These are phyloP conservation scores for Antheraea mylitta DNA, from an alignment of 1,140 invertebrate genomes.

Conservation along the genomic window DNA sequence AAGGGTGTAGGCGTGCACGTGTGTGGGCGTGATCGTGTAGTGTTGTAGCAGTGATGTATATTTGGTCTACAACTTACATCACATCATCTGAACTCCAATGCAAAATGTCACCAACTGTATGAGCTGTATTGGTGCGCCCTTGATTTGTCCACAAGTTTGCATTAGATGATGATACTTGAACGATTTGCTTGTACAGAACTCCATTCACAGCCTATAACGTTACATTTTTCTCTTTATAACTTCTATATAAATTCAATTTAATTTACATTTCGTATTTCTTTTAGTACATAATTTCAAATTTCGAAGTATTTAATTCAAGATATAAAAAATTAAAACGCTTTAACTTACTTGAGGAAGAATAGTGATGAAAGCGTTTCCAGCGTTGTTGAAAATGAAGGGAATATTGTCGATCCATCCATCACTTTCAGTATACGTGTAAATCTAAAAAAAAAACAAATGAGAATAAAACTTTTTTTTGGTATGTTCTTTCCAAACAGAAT, in stretches of 20 bases:
- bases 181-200: slow-evolving; percentile 66
- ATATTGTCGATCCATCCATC: slow-evolving; percentile 74
- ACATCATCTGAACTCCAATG: slow-evolving; percentile 84
- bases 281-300: too few relatives aligned
- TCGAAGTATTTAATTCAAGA: too few relatives aligned
- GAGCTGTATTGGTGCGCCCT: slow-evolving; percentile 48
- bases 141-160: slow-evolving; percentile 40
- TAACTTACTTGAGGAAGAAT: slow-evolving; percentile 65
- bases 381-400: slow-evolving; percentile 60
- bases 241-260: not conserved
- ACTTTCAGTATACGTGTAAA: slow-evolving; percentile 62
- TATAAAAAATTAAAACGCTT: not conserved
- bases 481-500: too few relatives aligned
- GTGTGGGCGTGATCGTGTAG: slow-evolving; percentile 13
- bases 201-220: slow-evolving; percentile 50
- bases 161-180: slow-evolving; percentile 45
- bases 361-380: slow-evolving; percentile 64
- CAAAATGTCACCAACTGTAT: slow-evolving; percentile 87
- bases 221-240: not conserved
- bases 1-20: too few relatives aligned
- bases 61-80: slow-evolving; percentile 47
- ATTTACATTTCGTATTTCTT: too few relatives aligned
- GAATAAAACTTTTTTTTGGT: not conserved
- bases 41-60: too few relatives aligned
- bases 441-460: slow-evolving; percentile 42